Base-by-base conservation (phyloP, 2,888 invertebrate species). In the Pristionchus fissidentatus region DNA sequence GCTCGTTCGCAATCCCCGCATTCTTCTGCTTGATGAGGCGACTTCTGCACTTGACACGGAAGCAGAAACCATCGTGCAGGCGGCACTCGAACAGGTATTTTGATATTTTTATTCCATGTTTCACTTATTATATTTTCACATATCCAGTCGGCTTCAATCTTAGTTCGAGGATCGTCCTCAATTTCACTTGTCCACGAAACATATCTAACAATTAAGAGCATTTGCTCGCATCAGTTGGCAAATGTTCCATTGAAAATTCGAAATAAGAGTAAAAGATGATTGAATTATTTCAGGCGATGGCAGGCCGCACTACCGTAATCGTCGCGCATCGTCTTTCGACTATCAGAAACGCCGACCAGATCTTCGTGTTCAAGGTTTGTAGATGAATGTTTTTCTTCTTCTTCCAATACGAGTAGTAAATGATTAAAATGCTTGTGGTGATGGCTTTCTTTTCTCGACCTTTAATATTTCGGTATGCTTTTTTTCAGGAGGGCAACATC, bases 81-180 rank as follows among this genome's bases (percentile, higher is more conserved):
- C 84, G 26, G 97, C 94, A 19, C 90, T 94, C 15, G 94, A 94
- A 84, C 95, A 93, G 90, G 88, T 89, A 22, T 13, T n/a, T 26
- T 70, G 13, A 70, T 15, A 15, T 35, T 35, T 26, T 49, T 15
- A 49, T 15, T 19, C 10, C 19, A 49, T 49, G 52, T 49, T 10
- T n/a, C n/a, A n/a, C n/a, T n/a, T n/a, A n/a, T 19, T 49, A 49
- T 49, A 49, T 49, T 49, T 49, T 49, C 19, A 49, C 19, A 49
- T 49, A 49, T 15, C n/a, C n/a, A n/a, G n/a, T n/a, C n/a, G n/a
- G n/a, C n/a, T n/a, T n/a, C n/a, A 19, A 49, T 49, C 49, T 49
- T 49, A 49, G 49, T 15, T 49, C 49, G 10, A 49, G 10, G 13
- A 49, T n/a, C n/a, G n/a, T n/a, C n/a, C n/a, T n/a, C n/a, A n/a